These are phyloP conservation scores for Sinodicranocentrus sp. DNA, from an alignment of 2,888 invertebrate genomes.

Conservation along the genomic window DNA sequence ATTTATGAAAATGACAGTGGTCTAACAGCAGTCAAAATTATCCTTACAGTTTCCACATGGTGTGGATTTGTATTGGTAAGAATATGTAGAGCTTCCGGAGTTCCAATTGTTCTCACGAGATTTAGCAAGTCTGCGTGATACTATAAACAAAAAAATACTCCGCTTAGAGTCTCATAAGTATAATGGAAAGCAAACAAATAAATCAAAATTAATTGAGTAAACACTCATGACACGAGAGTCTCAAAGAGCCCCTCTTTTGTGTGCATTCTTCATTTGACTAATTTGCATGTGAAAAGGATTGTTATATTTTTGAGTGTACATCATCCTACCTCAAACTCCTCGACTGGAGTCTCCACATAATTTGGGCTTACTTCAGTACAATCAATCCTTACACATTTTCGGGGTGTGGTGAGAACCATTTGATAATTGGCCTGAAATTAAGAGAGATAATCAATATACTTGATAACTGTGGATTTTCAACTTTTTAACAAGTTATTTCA, in stretches of 20 bases:
- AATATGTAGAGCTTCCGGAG: slow-evolving; percentile 82
- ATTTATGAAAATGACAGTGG: slow-evolving; percentile 83
- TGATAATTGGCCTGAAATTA: slow-evolving; percentile 78
- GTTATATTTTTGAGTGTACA: background rate
- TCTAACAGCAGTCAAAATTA: slow-evolving; percentile 82
- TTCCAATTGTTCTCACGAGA: slow-evolving; percentile 83
- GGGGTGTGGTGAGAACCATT: slow-evolving; percentile 84
- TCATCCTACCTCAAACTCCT: slow-evolving; percentile 79
- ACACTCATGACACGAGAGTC: slow-evolving; percentile 6
- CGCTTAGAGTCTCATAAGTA: too few relatives aligned
- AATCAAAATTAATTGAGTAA: slow-evolving; percentile 26
- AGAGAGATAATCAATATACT: too few relatives aligned
- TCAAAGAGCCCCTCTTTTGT: background rate
- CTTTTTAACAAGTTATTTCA: too few relatives aligned
- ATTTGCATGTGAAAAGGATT: background rate
- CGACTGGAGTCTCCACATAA: slow-evolving; percentile 82
- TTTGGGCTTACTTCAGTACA: slow-evolving; percentile 88
- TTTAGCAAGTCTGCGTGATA: slow-evolving; percentile 88
- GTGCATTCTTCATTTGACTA: background rate
- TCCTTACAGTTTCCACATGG: slow-evolving; percentile 83
- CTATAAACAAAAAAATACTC: slow-evolving; percentile 78
- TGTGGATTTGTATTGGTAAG: slow-evolving; percentile 82
- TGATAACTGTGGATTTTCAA: too few relatives aligned
- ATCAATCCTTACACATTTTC: slow-evolving; percentile 84
- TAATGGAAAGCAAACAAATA: slow-evolving; percentile 24